These are phyloP conservation scores for Tetramorium bicarinatum DNA, from an alignment of 2,888 invertebrate species.

Conservation along the genomic window DNA sequence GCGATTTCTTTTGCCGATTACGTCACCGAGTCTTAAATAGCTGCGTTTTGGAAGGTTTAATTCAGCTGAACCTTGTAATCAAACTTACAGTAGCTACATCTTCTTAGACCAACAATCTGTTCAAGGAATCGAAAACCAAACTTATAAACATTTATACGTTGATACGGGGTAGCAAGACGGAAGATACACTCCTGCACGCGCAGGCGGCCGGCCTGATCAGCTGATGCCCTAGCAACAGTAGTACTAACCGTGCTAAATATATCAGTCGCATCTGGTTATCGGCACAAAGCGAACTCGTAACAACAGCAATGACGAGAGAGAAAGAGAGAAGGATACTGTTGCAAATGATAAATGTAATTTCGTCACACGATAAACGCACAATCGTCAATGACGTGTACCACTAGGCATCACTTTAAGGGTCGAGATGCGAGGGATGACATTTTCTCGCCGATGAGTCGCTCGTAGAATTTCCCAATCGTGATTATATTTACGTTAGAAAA, in stretches of 20 bases:
- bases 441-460: neutral
- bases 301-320: neutral
- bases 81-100: neutral
- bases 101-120: neutral
- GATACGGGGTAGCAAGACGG: neutral
- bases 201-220: constrained; percentile 79
- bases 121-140: neutral
- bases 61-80: neutral
- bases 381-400: constrained; percentile 32
- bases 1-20: neutral
- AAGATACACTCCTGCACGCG: constrained; percentile 65
- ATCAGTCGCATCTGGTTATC: constrained; percentile 69
- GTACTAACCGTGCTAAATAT: constrained; percentile 81
- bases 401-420: constrained; percentile 21
- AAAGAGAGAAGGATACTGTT: neutral
- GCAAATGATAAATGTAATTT: constrained; percentile 35
- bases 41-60: neutral
- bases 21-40: neutral
- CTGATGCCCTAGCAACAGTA: constrained; percentile 86
- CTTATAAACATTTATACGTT: constrained; percentile 1
- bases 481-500: neutral
- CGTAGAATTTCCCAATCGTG: neutral
- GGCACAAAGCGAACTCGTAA: constrained; percentile 58
- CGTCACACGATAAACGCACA: constrained; percentile 34
- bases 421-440: neutral